Percentiles rank a stretch among this genome's conserved stretches.
Conservation (phyloP, 2,113 vertebrate species). For the Glaucomys volans region DNA sequence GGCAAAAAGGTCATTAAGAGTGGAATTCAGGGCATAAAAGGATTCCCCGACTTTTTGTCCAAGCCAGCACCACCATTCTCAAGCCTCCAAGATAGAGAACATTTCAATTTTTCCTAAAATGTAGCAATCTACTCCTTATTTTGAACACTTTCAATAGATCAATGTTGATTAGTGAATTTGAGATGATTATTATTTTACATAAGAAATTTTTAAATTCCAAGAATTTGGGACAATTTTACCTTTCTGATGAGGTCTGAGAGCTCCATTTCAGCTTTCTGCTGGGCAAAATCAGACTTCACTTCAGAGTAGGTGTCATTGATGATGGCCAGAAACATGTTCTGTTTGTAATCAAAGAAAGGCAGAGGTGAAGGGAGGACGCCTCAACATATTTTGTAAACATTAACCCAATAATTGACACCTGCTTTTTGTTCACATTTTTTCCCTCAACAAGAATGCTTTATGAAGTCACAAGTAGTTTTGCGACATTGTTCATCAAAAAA, state of each 20-base stretch:
- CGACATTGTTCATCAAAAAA: background rate
- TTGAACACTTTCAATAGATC: background rate
- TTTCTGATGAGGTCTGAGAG: constrained; percentile 97
- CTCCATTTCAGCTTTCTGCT: constrained; percentile 97
- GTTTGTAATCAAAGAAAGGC: constrained; percentile 69
- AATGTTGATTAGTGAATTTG: background rate
- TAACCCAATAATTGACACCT: background rate
- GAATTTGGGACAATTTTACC: constrained; percentile 84
- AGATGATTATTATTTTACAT: background rate
- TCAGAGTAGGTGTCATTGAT: constrained; percentile 93
- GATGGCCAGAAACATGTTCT: constrained; percentile 99
- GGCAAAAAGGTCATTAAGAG: background rate
- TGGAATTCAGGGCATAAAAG: background rate
- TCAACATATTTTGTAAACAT: constrained; percentile 24
- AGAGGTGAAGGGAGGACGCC: constrained; percentile 23
- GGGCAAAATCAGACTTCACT: constrained; percentile 97
- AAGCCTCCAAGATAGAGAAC: background rate
- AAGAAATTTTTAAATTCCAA: background rate
- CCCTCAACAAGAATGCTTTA: background rate
- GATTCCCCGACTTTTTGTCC: background rate
- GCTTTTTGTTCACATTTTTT: background rate
- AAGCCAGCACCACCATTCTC: background rate
- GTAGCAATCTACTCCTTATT: background rate
- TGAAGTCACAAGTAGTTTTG: background rate
- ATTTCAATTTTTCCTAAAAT: constrained; percentile 4